These are phyloP conservation scores for Siniperca chuatsi DNA, from an alignment of 2,113 vertebrate species.

Conservation along the genomic window DNA sequence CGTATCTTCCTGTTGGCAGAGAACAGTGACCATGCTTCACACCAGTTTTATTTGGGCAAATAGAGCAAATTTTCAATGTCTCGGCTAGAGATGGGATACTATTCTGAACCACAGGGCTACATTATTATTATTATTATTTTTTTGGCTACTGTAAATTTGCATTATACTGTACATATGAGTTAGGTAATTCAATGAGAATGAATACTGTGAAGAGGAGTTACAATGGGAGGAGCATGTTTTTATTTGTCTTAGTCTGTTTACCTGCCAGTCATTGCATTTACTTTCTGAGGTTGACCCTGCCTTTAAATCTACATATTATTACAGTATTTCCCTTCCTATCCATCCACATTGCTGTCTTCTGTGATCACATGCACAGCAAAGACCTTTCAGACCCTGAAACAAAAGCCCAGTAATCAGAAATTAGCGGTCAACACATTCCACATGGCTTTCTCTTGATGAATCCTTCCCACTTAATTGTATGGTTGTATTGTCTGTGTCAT, in stretches of 20 bases:
- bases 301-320: background rate
- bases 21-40: too few species aligned
- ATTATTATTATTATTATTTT: background rate
- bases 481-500: slow-evolving; percentile 18
- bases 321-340: background rate
- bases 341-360: background rate
- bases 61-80: background rate
- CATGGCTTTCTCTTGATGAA: background rate
- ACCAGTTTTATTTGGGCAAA: too few species aligned
- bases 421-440: background rate
- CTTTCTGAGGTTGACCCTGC: background rate
- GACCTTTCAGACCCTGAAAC: slow-evolving; percentile 17
- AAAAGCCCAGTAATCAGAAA: slow-evolving; percentile 10
- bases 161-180: background rate
- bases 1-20: too few species aligned
- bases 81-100: background rate
- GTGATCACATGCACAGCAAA: slow-evolving; percentile 6
- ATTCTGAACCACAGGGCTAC: background rate
- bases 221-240: background rate
- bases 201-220: background rate
- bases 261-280: background rate
- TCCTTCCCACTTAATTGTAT: background rate
- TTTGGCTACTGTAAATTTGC: background rate
- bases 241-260: background rate
- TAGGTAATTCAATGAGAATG: background rate